phyloP scores from a whole-genome alignment of 1,140 invertebrate species.

The Trialeurodes vaporariorum region DNA sequence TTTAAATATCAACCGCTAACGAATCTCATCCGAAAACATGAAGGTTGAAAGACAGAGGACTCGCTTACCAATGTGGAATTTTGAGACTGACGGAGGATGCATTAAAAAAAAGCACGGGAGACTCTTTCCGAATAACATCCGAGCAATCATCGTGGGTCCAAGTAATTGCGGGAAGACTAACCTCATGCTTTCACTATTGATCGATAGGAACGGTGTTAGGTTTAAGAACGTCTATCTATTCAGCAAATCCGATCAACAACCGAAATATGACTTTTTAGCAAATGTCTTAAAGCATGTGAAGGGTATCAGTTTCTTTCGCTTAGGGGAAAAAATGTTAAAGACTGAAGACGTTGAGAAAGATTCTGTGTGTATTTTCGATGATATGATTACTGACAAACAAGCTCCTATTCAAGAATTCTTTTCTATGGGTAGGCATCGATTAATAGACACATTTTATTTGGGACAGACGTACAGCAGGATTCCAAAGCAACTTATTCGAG shows the following conservation, averaged over 20 bases:
- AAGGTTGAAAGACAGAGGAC: neutral
- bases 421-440: conserved; percentile 31
- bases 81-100: neutral
- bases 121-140: conserved; percentile 21
- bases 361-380: conserved; percentile 33
- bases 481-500: conserved; percentile 33
- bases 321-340: conserved; percentile 3
- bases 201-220: conserved; percentile 26
- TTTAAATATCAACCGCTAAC: conserved; percentile 28
- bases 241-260: conserved; percentile 31
- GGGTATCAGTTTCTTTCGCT: conserved; percentile 1
- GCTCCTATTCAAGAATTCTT: conserved; percentile 25
- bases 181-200: conserved; percentile 27
- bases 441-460: conserved; percentile 34
- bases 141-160: conserved; percentile 27
- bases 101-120: conserved; percentile 14
- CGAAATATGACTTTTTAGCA: conserved; percentile 29
- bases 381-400: conserved; percentile 30
- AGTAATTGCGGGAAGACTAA: conserved; percentile 34
- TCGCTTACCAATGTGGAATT: neutral
- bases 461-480: conserved; percentile 30
- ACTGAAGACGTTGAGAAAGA: conserved; percentile 21
- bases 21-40: conserved; percentile 12
- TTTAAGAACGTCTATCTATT: conserved; percentile 35
- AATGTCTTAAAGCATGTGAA: conserved; percentile 23